Percentiles rank a stretch among this genome's conserved stretches.
phyloP scores from a whole-genome alignment of 1,140 invertebrate species.

The Drosophila burlai region DNA sequence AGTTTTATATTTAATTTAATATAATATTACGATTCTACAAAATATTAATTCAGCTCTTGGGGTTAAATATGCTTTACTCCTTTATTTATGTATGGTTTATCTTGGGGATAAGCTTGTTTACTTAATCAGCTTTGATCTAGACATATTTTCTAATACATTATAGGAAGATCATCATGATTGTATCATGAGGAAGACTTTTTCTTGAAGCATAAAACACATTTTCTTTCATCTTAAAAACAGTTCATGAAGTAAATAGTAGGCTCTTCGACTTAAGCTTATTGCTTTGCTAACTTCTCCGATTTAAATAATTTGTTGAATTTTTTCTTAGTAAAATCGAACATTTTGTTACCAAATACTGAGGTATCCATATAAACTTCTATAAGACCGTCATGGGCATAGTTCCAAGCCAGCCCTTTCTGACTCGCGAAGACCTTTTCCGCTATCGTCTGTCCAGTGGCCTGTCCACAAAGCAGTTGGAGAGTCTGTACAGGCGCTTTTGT shows the following conservation, averaged over 20 bases:
- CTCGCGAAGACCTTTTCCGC: background rate
- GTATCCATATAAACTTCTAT: background rate
- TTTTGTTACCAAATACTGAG: background rate
- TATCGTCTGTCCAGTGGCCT: constrained; percentile 12
- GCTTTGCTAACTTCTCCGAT: no score
- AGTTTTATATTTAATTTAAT: background rate
- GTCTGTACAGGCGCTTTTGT: constrained; percentile 46
- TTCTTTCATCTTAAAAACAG: background rate
- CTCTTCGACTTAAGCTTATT: background rate
- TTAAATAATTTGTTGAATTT: background rate
- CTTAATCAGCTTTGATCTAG: background rate
- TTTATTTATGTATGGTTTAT: background rate
- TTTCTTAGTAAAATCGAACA: background rate
- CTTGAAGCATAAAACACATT: background rate
- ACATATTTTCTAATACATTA: background rate
- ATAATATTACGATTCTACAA: background rate
- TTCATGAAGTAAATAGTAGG: background rate
- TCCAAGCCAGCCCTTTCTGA: background rate
- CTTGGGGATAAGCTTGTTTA: background rate
- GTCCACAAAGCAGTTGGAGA: constrained; percentile 42
- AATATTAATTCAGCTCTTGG: background rate
- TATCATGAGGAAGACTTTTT: background rate
- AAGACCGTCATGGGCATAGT: background rate
- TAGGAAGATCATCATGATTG: no score
- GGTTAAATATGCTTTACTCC: background rate